phyloP scores from a whole-genome alignment of 1,140 invertebrate species.

The Agrypnia vestita region DNA sequence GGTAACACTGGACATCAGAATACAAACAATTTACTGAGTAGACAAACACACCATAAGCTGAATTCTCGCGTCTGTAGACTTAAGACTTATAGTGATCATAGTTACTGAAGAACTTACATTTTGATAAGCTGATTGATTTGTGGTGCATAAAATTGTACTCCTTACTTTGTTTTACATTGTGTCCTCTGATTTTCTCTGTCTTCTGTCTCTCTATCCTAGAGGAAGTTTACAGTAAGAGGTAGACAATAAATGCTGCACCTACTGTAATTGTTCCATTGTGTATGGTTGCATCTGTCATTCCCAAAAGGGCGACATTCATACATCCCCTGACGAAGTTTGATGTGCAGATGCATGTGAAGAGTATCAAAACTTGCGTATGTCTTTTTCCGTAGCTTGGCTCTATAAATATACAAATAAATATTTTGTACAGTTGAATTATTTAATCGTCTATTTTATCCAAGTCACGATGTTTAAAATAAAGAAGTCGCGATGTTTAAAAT shows the following conservation, averaged over 20 bases:
- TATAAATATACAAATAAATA: background rate
- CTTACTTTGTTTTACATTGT: too few species aligned
- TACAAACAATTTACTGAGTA: too few species aligned
- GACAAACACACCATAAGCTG: too few species aligned
- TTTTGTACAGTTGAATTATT: too few species aligned
- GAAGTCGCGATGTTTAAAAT: too few species aligned
- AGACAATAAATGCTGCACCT: background rate
- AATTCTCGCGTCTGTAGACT: too few species aligned
- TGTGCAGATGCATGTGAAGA: slow-evolving; percentile 1
- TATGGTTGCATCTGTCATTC: slow-evolving; percentile 29
- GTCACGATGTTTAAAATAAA: too few species aligned
- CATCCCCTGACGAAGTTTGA: background rate
- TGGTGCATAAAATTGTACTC: background rate
- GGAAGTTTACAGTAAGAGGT: background rate
- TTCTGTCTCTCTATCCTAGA: background rate
- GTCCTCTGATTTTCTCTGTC: too few species aligned
- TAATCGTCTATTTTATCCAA: too few species aligned
- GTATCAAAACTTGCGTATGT: slow-evolving; percentile 22
- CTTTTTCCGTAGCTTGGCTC: slow-evolving; percentile 9
- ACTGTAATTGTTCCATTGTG: slow-evolving; percentile 14
- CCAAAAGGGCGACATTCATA: slow-evolving; percentile 23
- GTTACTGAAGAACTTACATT: background rate
- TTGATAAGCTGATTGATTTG: background rate
- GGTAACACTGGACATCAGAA: too few species aligned
- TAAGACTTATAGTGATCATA: background rate